These are phyloP conservation scores for Clarias gariepinus DNA, from an alignment of 2,113 vertebrate species.

Conservation along the genomic window DNA sequence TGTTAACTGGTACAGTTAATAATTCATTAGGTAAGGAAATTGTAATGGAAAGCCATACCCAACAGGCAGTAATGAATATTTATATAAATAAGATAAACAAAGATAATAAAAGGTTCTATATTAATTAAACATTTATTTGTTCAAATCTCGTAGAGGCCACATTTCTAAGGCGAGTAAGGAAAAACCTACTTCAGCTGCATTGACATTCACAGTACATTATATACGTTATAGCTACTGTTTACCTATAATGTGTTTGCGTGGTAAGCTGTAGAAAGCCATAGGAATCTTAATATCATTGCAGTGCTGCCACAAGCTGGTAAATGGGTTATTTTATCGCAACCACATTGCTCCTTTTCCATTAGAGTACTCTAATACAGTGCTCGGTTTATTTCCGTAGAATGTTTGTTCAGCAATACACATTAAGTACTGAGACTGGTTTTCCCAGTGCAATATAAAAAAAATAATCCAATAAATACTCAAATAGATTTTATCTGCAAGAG, in stretches of 20 bases:
- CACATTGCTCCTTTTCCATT: neutral
- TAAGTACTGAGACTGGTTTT: neutral
- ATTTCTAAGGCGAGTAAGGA: neutral
- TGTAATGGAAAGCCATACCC: neutral
- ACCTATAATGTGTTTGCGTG: no score
- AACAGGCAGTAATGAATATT: neutral
- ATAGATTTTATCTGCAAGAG: neutral
- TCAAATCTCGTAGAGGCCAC: neutral
- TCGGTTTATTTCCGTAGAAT: neutral
- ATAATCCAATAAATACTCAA: neutral
- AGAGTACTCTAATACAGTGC: neutral
- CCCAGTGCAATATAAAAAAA: neutral
- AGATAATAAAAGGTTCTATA: neutral
- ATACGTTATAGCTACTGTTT: neutral
- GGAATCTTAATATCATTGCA: neutral
- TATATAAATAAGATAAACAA: neutral
- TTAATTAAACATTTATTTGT: neutral
- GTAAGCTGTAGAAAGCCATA: neutral
- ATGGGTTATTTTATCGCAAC: neutral
- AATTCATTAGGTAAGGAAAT: neutral
- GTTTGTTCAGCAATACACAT: slow-evolving; percentile 2
- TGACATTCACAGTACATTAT: neutral
- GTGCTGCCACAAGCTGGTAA: neutral
- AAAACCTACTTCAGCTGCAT: neutral
- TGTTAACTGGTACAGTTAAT: neutral